Base-by-base conservation (phyloP, 2,888 invertebrate species). In the Colletes collaris region DNA sequence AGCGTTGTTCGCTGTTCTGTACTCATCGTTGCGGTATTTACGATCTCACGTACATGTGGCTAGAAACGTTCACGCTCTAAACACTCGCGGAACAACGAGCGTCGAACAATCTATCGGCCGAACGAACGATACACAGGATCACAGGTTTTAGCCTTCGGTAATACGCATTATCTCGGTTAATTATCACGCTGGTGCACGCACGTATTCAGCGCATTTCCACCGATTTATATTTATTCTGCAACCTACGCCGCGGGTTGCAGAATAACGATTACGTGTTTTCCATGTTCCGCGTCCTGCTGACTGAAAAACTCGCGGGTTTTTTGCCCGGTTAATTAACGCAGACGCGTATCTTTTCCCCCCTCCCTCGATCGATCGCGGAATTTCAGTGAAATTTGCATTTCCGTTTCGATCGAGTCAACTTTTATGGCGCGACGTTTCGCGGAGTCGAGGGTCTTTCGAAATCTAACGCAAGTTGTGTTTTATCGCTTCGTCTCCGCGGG, bases 121-220 rank as follows among this genome's bases (percentile, higher is more conserved):
- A 19, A 40, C 46, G 52, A 13, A 35, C 53, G 35, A 69, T 35
- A 44, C 19, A 27, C 19, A 27, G 70, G 53, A 63, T 74, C 62
- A 37, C 55, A 27, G 40, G 56, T 40, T 46, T 55, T 35, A 53
- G 35, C 50, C 44, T 37, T 52, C 76, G 62, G 56, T 66, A 44
- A 53, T 62, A 79, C 65, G 76, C 60, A 76, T 76, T 70, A 79
- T 76, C 53, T 37, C 13, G 27, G 60, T 70, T 79, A 76, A 76
- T 70, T 70, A 70, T 70, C 78, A 55, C 67, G 58, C 52, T 27
- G 3, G 19, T 60, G 19, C 19, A 53, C 59, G 71, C 37, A 19
- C 16, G 27, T 27, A 13, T 52, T 50, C 62, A 7, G 46, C 46
- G 46, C 11, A 11, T 37, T 58, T 16, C 56, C 37, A 0, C 10